Percentiles rank a stretch among this genome's conserved stretches.
phyloP scores from a whole-genome alignment of 2,113 vertebrate species.

The Erythrocercus mccallii region DNA sequence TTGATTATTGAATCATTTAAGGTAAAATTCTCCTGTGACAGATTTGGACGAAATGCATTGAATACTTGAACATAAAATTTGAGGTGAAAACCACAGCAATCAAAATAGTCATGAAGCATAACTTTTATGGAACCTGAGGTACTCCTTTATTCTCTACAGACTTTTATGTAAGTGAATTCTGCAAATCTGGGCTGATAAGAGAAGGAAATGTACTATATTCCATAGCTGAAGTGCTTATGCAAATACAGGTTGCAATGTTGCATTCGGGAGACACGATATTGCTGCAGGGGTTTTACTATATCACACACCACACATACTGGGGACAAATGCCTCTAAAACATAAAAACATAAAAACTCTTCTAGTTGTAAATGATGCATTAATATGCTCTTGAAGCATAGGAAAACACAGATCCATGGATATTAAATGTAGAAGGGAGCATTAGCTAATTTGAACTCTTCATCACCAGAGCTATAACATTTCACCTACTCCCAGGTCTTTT shows the following conservation, averaged over 20 bases:
- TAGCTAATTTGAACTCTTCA: neutral
- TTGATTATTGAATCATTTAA: neutral
- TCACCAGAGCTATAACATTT: neutral
- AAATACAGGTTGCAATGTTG: neutral
- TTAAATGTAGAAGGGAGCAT: neutral
- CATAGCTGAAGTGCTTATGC: neutral
- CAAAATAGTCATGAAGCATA: neutral
- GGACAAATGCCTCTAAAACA: slow-evolving; percentile 3
- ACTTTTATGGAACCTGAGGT: neutral
- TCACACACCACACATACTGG: neutral
- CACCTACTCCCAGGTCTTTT: neutral
- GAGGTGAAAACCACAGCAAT: neutral
- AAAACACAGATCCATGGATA: neutral
- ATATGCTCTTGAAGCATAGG: neutral
- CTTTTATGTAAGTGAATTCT: neutral
- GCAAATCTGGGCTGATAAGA: neutral
- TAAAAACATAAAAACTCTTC: neutral
- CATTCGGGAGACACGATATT: neutral
- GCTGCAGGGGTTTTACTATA: neutral
- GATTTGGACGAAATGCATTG: neutral
- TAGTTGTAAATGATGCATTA: neutral
- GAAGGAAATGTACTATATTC: neutral
- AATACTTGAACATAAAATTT: neutral
- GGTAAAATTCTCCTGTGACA: neutral
- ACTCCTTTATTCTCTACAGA: neutral